Conservation (phyloP, 2,888 invertebrate species). For the Lithophane semibrunnea region DNA sequence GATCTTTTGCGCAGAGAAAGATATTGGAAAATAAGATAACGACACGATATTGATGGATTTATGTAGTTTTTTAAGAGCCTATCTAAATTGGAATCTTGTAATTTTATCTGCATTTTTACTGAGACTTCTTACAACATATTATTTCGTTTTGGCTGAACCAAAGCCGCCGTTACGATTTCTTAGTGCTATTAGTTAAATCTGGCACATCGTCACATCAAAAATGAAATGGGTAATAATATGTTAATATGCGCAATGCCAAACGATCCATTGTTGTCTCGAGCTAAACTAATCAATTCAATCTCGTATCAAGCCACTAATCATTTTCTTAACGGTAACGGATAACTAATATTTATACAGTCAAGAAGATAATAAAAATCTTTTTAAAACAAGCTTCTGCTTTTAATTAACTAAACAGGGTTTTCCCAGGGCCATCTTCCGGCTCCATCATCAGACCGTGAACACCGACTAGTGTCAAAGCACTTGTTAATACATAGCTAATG, state of each 20-base stretch:
- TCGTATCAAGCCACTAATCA: slow-evolving; percentile 17
- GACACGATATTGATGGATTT: slow-evolving; percentile 14
- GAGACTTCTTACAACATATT: neutral
- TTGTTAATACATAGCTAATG: too few species aligned
- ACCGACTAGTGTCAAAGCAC: too few species aligned
- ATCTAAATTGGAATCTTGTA: slow-evolving; percentile 31
- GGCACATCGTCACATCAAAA: slow-evolving; percentile 7
- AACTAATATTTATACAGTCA: neutral
- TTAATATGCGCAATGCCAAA: slow-evolving; percentile 15
- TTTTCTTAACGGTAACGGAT: neutral
- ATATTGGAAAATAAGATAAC: slow-evolving; percentile 36
- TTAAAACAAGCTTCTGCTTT: too few species aligned
- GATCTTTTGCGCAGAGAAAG: slow-evolving; percentile 28
- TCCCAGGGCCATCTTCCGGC: too few species aligned
- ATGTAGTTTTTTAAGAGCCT: neutral
- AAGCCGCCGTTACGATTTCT: neutral
- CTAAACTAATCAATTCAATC: slow-evolving; percentile 15
- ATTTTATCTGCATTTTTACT: slow-evolving; percentile 11
- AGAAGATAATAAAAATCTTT: neutral
- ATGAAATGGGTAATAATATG: slow-evolving; percentile 17
- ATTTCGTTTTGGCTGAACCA: neutral
- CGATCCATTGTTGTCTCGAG: slow-evolving; percentile 47
- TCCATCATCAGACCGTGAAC: too few species aligned
- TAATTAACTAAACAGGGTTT: too few species aligned
- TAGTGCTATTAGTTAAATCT: slow-evolving; percentile 15